These are phyloP conservation scores for Spodoptera exigua DNA, from an alignment of 2,888 invertebrate species.

Conservation along the genomic window DNA sequence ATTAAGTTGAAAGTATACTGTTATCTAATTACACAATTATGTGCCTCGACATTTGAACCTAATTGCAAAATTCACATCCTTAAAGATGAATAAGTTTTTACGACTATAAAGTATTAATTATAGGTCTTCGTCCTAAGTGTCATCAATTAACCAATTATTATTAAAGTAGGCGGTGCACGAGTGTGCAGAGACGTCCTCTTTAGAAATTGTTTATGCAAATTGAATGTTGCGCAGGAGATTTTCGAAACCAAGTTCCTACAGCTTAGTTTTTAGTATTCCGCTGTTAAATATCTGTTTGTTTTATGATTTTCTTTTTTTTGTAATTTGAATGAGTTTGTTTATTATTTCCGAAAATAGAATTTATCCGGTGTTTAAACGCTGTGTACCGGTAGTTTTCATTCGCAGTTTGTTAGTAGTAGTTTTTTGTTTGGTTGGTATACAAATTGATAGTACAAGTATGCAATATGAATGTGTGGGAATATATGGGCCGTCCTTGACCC, in stretches of 20 bases:
- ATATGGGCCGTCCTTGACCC: slow-evolving; percentile 75
- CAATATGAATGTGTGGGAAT: slow-evolving; percentile 72
- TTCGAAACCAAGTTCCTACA: slow-evolving; percentile 15
- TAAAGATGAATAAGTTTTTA: neutral
- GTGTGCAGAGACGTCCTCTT: slow-evolving; percentile 15
- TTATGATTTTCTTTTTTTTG: neutral
- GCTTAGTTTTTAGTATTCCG: neutral
- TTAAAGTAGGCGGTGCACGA: slow-evolving; percentile 5
- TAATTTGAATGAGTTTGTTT: neutral
- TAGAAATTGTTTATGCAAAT: slow-evolving; percentile 35
- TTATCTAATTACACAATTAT: too few relatives aligned
- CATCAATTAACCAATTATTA: slow-evolving; percentile 16
- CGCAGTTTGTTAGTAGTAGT: neutral
- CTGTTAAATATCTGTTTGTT: neutral
- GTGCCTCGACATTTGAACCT: neutral
- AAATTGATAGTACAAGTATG: slow-evolving; percentile 27
- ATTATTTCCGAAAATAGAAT: neutral
- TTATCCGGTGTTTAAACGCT: neutral
- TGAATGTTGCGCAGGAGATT: slow-evolving; percentile 10
- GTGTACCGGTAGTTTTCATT: neutral
- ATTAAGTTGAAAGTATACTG: too few relatives aligned
- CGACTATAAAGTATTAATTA: neutral
- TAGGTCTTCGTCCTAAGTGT: slow-evolving; percentile 1
- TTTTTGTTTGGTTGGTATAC: slow-evolving; percentile 35
- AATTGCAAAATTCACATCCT: neutral